A percentile compares a stretch with the other conserved stretches of the same genome.
phyloP scores from a whole-genome alignment of 2,113 vertebrate species.

The Caracal caracal region DNA sequence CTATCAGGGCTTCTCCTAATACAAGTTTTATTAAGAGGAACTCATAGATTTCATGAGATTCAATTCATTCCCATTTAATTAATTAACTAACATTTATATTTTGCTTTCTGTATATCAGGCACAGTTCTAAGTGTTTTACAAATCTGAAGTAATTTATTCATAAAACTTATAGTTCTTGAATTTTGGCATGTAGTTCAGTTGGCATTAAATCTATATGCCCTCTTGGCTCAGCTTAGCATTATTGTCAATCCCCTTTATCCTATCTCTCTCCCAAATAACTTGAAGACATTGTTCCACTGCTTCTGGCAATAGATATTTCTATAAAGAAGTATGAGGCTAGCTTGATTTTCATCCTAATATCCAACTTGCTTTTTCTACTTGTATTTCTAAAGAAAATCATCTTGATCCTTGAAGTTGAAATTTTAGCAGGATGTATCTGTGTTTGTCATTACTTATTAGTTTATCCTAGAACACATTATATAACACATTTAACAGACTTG shows the following conservation, averaged over 20 bases:
- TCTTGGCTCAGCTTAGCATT: background rate
- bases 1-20: background rate
- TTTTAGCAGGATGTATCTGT: background rate
- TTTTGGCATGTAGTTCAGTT: background rate
- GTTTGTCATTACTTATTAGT: background rate
- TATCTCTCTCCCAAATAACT: background rate
- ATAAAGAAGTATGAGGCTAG: background rate
- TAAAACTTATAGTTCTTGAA: background rate
- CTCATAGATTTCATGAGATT: background rate
- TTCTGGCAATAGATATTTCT: background rate
- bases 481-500: background rate
- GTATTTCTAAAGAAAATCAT: background rate
- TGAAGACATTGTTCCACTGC: background rate
- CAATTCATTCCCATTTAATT: background rate
- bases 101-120: background rate
- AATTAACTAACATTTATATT: background rate
- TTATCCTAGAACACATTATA: background rate
- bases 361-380: background rate
- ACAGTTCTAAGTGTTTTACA: background rate
- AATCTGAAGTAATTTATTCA: background rate
- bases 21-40: background rate
- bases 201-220: background rate
- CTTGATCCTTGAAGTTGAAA: background rate
- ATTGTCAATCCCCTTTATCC: background rate
- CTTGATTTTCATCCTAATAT: background rate